A percentile compares a stretch with the other conserved stretches of the same genome.
These are phyloP conservation scores for Leptobrachium ailaonicum DNA, from an alignment of 2,113 vertebrate species.

Conservation along the genomic window DNA sequence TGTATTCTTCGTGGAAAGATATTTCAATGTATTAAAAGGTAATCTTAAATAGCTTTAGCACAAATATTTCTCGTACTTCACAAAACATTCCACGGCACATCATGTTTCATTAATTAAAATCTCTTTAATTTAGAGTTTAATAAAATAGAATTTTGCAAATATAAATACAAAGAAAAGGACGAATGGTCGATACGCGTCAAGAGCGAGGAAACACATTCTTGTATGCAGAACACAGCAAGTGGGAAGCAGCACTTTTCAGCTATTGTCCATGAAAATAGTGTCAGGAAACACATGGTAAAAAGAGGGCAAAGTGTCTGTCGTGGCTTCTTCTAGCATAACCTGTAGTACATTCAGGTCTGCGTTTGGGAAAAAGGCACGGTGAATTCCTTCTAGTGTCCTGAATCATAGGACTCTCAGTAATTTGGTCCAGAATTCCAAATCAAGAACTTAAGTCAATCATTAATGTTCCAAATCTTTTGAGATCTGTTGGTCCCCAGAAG, in stretches of 20 bases:
- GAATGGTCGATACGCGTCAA: neutral
- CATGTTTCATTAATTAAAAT: neutral
- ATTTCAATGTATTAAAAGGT: too few relatives aligned
- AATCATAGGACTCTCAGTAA: too few relatives aligned
- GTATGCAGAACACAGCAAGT: conserved; percentile 19
- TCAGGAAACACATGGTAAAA: neutral
- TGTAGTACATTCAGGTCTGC: too few relatives aligned
- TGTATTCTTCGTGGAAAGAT: too few relatives aligned
- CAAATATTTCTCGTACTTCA: too few relatives aligned
- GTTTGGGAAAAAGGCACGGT: too few relatives aligned
- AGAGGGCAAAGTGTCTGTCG: too few relatives aligned
- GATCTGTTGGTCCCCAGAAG: too few relatives aligned
- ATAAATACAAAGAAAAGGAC: conserved; percentile 30
- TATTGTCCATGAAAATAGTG: neutral
- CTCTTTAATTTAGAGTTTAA: conserved; percentile 22
- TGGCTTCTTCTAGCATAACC: too few relatives aligned
- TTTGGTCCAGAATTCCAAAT: neutral
- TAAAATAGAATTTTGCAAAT: neutral
- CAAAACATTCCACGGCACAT: too few relatives aligned
- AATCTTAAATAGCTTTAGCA: too few relatives aligned
- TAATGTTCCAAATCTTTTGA: neutral
- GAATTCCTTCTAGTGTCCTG: too few relatives aligned
- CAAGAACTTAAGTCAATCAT: neutral
- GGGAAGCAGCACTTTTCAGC: neutral
- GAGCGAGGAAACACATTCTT: neutral